Conservation (phyloP, 2,113 vertebrate genomes). For the Channa argus region DNA sequence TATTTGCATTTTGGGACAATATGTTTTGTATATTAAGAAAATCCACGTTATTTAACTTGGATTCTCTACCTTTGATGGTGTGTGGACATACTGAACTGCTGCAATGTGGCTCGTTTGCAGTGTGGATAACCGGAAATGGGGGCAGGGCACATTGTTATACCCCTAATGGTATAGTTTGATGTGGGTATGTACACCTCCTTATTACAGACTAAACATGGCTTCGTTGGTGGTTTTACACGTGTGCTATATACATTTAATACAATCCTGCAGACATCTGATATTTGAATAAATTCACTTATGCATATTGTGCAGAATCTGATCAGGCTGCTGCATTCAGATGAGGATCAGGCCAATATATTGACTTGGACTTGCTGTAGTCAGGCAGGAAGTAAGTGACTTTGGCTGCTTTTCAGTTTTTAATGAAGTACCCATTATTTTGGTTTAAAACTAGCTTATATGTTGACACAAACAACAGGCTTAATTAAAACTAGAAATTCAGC, state of each 20-base stretch:
- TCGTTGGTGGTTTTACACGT: neutral
- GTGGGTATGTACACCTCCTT: neutral
- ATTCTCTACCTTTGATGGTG: no score
- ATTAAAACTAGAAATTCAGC: conserved; percentile 11
- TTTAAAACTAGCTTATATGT: conserved; percentile 11
- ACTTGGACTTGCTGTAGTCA: conserved; percentile 35
- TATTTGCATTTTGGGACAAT: no score
- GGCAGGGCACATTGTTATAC: no score
- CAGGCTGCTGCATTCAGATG: conserved; percentile 33
- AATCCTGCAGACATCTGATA: conserved; percentile 25
- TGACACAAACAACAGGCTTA: conserved; percentile 5
- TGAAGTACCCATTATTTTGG: conserved; percentile 13
- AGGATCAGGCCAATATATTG: conserved; percentile 42
- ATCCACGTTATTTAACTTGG: no score
- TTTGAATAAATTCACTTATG: conserved; percentile 30
- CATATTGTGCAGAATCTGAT: conserved; percentile 27
- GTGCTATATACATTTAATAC: conserved; percentile 7
- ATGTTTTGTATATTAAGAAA: no score
- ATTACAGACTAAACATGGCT: neutral
- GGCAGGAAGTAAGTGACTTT: conserved; percentile 32
- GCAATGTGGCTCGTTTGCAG: no score
- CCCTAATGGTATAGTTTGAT: neutral
- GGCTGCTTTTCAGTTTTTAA: conserved; percentile 21
- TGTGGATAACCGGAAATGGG: no score
- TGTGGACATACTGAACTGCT: no score